phyloP scores from a whole-genome alignment of 2,888 invertebrate species.

The Sympetrum striolatum region DNA sequence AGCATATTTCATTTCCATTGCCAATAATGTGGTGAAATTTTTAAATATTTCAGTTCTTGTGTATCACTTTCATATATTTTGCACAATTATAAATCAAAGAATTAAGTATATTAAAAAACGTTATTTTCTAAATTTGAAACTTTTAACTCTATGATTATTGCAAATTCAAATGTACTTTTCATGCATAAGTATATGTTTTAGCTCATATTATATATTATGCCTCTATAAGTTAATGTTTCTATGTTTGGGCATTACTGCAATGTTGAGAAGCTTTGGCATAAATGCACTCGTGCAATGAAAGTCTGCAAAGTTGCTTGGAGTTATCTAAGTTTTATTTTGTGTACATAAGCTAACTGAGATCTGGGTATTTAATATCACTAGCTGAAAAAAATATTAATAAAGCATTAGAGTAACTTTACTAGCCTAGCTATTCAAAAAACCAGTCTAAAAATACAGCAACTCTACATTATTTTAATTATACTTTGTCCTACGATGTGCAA shows the following conservation, averaged over 20 bases:
- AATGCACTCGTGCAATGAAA: slow-evolving; percentile 30
- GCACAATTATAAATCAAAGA: neutral
- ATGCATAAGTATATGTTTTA: slow-evolving; percentile 3
- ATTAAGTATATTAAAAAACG: neutral
- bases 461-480: slow-evolving; percentile 14
- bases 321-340: neutral
- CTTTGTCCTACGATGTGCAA: slow-evolving; percentile 16
- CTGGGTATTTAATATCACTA: neutral
- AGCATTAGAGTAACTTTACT: slow-evolving; percentile 10
- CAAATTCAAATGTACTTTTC: slow-evolving; percentile 9
- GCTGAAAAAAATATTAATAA: neutral
- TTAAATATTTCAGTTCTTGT: neutral
- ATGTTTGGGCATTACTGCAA: slow-evolving; percentile 14
- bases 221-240: slow-evolving; percentile 1
- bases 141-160: neutral
- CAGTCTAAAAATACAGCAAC: neutral
- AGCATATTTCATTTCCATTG: no score
- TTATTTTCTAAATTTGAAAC: neutral
- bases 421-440: neutral
- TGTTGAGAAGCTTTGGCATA: slow-evolving; percentile 27
- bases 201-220: neutral
- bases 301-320: neutral
- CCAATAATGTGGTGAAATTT: neutral
- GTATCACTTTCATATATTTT: neutral
- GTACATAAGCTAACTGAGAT: neutral